A percentile compares a stretch with the other conserved stretches of the same genome.
phyloP scores from a whole-genome alignment of 2,888 invertebrate genomes.

The Dione vanillae region DNA sequence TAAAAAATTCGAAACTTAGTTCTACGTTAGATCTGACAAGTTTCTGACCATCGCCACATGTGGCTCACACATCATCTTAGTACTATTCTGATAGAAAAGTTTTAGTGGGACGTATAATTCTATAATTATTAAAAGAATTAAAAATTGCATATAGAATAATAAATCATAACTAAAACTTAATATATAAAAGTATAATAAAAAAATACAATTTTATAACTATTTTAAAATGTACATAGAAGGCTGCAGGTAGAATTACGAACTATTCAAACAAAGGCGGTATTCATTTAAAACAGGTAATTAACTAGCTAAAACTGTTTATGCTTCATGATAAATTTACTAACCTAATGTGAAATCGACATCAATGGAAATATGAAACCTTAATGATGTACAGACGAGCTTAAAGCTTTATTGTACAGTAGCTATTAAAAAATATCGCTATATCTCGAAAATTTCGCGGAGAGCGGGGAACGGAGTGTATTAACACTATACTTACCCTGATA shows the following conservation, averaged over 20 bases:
- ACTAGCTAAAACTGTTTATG: constrained; percentile 22
- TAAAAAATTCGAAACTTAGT: too few species aligned
- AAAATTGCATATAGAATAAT: neutral
- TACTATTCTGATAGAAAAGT: too few species aligned
- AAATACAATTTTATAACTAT: neutral
- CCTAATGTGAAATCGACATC: neutral
- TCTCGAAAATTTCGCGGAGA: too few species aligned
- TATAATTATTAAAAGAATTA: neutral
- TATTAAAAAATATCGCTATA: neutral
- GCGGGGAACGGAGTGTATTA: too few species aligned
- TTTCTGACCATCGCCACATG: too few species aligned
- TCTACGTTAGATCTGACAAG: too few species aligned
- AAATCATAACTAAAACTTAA: neutral
- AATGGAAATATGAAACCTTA: constrained; percentile 9
- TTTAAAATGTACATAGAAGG: constrained; percentile 13
- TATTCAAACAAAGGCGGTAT: constrained; percentile 24
- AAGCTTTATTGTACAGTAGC: neutral
- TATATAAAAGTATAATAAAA: neutral
- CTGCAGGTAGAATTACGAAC: constrained; percentile 9
- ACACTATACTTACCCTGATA: too few species aligned
- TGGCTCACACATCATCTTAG: too few species aligned
- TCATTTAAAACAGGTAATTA: constrained; percentile 29
- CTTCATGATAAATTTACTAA: constrained; percentile 15
- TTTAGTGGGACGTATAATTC: too few species aligned
- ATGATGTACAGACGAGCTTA: neutral